Base-by-base conservation (phyloP, 2,888 invertebrate species). In the Cynaeus angustus region DNA sequence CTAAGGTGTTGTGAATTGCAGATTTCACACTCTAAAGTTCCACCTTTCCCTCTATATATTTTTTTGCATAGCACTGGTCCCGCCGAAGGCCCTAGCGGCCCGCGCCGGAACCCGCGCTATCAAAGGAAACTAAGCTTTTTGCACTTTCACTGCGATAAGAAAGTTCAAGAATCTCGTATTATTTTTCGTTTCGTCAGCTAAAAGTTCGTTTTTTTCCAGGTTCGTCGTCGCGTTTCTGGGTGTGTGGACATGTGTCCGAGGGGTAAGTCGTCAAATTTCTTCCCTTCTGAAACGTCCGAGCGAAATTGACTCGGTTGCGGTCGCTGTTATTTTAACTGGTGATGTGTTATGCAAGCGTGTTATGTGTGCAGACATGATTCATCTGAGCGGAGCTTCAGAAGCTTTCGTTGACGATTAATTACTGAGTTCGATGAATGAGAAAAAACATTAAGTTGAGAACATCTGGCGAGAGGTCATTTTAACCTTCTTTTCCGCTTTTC, bases 191-290 rank as follows among this genome's bases (percentile, higher is more conserved):
- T 3, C 48, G 53, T 66, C 48, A 62, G 66, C 65, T 62, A 12
- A 75, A 43, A 14, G 68, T 66, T 68, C 67, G 79, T 80, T 21
- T 73, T 71, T 70, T 85, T 84, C 62, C 85, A 88, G 88, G 84
- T 84, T 87, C 82, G 83, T 86, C 84, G 87, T 86, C 80, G 83
- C 84, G 83, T 81, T 87, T 78, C 81, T 86, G 77, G 85, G 86
- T 81, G 80, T 88, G 81, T 81, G 84, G 80, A 82, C 84, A 72
- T 81, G 85, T 74, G 83, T 84, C 75, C 80, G 83, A 77, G 88
- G 85, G 86, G 88, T 88, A 85, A 84, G 88, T 87, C 76, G 30
- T 43, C 62, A 30, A 7, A 7, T 2, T 33, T 33, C 33, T 33
- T 33, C n/a, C 33, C 33, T n/a, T 9, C 3, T 7, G 33, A 33